phyloP scores from a whole-genome alignment of 2,113 vertebrate species.

The Cinclus cinclus region DNA sequence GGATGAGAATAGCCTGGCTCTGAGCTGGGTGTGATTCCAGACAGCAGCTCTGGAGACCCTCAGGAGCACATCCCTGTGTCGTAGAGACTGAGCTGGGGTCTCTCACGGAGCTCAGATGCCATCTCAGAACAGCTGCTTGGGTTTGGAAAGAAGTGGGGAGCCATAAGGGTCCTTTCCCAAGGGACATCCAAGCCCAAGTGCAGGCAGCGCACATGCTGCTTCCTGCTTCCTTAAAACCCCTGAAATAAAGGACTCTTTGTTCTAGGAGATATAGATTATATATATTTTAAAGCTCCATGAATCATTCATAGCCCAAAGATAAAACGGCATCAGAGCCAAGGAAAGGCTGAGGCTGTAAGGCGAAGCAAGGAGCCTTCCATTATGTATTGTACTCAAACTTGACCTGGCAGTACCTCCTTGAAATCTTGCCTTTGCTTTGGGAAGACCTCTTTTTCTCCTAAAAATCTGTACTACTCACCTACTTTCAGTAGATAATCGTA shows the following conservation, averaged over 20 bases:
- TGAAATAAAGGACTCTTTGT: constrained; percentile 66
- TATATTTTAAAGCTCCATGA: constrained; percentile 72
- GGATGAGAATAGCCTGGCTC: background rate
- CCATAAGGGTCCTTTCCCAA: constrained; percentile 23
- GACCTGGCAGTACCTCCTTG: background rate
- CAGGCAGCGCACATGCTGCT: background rate
- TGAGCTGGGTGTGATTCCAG: background rate
- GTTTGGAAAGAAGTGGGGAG: constrained; percentile 55
- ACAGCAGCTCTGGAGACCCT: background rate
- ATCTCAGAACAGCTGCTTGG: constrained; percentile 47
- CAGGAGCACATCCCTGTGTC: background rate
- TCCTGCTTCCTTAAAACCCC: constrained; percentile 6
- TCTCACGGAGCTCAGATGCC: constrained; percentile 24
- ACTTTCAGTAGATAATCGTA: background rate
- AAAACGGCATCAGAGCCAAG: constrained; percentile 50
- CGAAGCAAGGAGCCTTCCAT: background rate
- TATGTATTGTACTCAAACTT: constrained; percentile 45
- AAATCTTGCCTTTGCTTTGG: background rate
- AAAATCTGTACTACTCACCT: background rate
- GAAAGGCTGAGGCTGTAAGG: background rate
- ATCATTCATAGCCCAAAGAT: constrained; percentile 73
- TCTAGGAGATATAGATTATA: constrained; percentile 54
- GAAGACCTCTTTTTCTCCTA: background rate
- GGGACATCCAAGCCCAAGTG: background rate
- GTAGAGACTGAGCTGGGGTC: background rate